phyloP scores from a whole-genome alignment of 2,888 invertebrate genomes.

The Hyles lineata region DNA sequence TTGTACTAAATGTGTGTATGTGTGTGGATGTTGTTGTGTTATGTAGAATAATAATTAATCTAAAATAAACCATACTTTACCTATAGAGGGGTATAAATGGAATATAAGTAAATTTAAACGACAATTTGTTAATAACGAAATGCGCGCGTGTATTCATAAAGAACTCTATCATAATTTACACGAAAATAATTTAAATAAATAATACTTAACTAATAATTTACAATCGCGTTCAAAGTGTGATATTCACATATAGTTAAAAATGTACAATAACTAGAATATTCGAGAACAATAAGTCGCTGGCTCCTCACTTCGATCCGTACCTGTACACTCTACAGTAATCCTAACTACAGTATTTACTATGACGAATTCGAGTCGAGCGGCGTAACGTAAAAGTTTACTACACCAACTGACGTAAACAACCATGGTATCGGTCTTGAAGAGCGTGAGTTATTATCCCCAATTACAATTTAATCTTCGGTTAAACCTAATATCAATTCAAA shows the following conservation, averaged over 20 bases:
- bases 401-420: background rate
- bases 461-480: conserved; percentile 45
- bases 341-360: conserved; percentile 4
- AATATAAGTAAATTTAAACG: conserved; percentile 58
- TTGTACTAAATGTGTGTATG: background rate
- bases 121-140: conserved; percentile 59
- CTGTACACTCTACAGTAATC: conserved; percentile 18
- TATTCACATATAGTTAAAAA: conserved; percentile 41
- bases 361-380: background rate
- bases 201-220: conserved; percentile 43
- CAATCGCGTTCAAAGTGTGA: conserved; percentile 35
- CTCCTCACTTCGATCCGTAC: conserved; percentile 55
- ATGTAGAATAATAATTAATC: background rate
- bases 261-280: conserved; percentile 38
- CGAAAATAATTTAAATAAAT: conserved; percentile 55
- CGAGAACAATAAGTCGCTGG: conserved; percentile 78
- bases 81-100: conserved; percentile 14
- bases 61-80: conserved; percentile 10
- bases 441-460: conserved; percentile 78
- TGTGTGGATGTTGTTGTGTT: background rate
- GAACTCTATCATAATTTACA: conserved; percentile 57
- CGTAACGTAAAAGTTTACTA: conserved; percentile 3
- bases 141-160: conserved; percentile 71
- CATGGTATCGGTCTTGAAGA: conserved; percentile 47
- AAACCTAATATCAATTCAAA: conserved; percentile 35